A percentile compares a stretch with the other conserved stretches of the same genome.
Evolutionary conservation across 2,888 invertebrate genomes (phyloP).

Genomic region (Deilephila porcellus): DNA sequence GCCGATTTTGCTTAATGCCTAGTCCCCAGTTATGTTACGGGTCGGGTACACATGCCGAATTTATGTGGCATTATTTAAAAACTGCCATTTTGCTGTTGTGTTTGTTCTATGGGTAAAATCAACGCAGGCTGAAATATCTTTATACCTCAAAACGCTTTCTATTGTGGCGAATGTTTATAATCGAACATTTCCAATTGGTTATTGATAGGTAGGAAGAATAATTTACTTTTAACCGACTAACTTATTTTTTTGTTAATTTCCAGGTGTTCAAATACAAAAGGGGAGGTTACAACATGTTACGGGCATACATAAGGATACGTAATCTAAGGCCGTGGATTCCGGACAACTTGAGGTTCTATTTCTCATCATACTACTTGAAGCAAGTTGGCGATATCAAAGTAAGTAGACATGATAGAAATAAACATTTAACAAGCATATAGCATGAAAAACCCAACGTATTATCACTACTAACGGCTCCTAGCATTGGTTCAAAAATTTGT

Average conservation of each 20-base stretch:
- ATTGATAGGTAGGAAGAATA: too few relatives aligned
- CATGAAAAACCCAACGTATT: too few relatives aligned
- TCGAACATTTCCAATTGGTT: too few relatives aligned
- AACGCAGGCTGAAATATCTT: too few relatives aligned
- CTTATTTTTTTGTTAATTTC: slow-evolving; percentile 32
- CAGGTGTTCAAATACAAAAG: slow-evolving; percentile 79
- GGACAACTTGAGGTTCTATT: slow-evolving; percentile 72
- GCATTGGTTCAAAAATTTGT: too few relatives aligned
- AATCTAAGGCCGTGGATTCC: slow-evolving; percentile 52
- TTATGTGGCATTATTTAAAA: neutral
- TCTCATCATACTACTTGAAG: slow-evolving; percentile 75
- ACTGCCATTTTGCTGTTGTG: neutral
- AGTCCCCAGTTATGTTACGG: too few relatives aligned
- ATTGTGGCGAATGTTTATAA: too few relatives aligned
- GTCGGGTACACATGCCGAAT: neutral
- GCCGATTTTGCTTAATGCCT: too few relatives aligned
- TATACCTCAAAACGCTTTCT: too few relatives aligned
- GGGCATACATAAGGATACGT: slow-evolving; percentile 59
- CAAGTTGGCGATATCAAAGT: slow-evolving; percentile 78
- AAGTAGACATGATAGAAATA: slow-evolving; percentile 37
- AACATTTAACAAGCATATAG: too few relatives aligned
- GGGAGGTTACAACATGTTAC: slow-evolving; percentile 66
- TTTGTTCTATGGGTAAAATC: neutral
- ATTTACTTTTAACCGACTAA: too few relatives aligned
- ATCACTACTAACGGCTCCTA: too few relatives aligned